Conservation (phyloP, 2,113 vertebrate genomes). For the Pteropus alecto region DNA sequence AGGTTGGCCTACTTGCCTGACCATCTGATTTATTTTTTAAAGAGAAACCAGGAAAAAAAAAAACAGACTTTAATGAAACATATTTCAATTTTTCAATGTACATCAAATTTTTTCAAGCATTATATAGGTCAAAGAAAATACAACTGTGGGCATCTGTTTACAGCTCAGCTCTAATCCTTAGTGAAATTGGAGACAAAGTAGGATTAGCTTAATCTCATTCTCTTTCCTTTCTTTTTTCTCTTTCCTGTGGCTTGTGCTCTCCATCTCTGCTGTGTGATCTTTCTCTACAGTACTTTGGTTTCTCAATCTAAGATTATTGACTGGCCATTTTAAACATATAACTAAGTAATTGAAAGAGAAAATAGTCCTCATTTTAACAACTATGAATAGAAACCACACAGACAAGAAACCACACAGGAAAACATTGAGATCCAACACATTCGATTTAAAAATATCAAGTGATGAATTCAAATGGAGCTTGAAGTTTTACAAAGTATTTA, state of each 20-base stretch:
- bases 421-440: background rate
- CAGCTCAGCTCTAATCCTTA: background rate
- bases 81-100: background rate
- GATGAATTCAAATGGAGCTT: background rate
- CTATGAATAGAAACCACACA: background rate
- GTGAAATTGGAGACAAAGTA: background rate
- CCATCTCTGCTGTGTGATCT: background rate
- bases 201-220: background rate
- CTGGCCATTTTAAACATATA: background rate
- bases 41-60: background rate
- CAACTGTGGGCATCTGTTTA: background rate
- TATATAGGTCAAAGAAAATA: background rate
- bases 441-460: background rate
- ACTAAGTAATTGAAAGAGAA: background rate
- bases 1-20: background rate
- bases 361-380: background rate
- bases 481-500: background rate
- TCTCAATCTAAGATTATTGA: background rate
- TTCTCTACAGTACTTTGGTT: background rate
- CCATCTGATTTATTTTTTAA: background rate
- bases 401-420: background rate
- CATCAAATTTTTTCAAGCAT: background rate
- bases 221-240: background rate
- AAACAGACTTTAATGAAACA: background rate
- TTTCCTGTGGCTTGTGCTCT: background rate